Conservation (phyloP, 2,888 invertebrate species). For the Rotaria socialis region DNA sequence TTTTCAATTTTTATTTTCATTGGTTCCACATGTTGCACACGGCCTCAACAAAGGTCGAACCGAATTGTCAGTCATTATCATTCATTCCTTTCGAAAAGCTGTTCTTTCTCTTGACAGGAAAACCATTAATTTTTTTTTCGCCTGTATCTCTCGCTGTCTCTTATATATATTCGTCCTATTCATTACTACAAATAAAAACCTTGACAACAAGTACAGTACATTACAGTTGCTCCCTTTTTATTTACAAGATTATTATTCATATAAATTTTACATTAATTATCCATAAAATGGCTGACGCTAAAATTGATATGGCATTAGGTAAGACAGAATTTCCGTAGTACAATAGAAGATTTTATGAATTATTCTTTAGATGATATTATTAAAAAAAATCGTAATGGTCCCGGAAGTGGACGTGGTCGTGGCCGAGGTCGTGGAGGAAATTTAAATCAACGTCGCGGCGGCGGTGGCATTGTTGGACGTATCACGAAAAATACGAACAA, state of each 20-base stretch:
- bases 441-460: background rate
- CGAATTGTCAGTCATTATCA: background rate
- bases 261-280: background rate
- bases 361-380: constrained; percentile 5
- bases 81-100: background rate
- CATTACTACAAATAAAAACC: background rate
- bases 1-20: background rate
- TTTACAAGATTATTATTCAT: background rate
- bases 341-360: background rate
- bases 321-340: background rate
- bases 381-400: background rate
- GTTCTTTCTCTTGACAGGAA: background rate
- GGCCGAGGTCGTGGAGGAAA: background rate
- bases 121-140: background rate
- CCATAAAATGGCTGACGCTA: background rate
- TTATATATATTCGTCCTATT: background rate
- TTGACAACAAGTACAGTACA: background rate
- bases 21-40: background rate
- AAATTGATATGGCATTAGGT: constrained; percentile 10
- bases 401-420: background rate
- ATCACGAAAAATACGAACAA: background rate
- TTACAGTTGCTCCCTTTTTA: background rate
- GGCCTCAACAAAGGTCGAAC: background rate
- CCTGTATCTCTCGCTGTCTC: background rate
- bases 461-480: background rate